These are phyloP conservation scores for Pachymerium ferrugineum DNA, from an alignment of 2,888 invertebrate species.

Conservation along the genomic window DNA sequence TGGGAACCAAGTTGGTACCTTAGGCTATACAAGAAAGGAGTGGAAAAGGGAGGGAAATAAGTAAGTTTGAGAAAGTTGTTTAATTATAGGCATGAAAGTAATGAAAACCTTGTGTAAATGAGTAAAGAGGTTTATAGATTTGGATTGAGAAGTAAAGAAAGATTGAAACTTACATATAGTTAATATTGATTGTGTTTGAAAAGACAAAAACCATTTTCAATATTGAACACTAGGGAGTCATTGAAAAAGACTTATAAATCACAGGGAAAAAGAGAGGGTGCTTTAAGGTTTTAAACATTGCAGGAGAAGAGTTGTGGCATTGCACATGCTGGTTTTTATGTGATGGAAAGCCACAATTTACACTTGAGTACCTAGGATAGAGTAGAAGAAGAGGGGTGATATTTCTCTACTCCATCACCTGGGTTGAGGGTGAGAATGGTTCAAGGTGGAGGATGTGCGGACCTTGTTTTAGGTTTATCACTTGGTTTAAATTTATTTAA, in stretches of 20 bases:
- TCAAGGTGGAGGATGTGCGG: too few species aligned
- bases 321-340: conserved; percentile 16
- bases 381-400: neutral
- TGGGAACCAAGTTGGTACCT: neutral
- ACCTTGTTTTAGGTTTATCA: too few species aligned
- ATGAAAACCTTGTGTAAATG: neutral
- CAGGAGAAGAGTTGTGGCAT: conserved; percentile 6
- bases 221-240: conserved; percentile 2
- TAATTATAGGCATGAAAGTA: neutral
- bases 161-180: too few species aligned
- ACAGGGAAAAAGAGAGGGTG: neutral
- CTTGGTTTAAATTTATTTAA: too few species aligned
- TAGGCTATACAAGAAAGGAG: neutral
- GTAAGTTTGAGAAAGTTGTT: neutral
- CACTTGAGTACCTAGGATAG: neutral
- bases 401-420: neutral
- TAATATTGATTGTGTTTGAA: too few species aligned
- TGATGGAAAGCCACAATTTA: conserved; percentile 21
- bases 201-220: neutral
- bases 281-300: conserved; percentile 1
- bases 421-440: neutral
- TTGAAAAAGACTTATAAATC: neutral
- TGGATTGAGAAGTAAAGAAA: too few species aligned
- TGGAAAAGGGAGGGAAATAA: neutral
- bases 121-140: too few species aligned